A percentile compares a stretch with the other conserved stretches of the same genome.
These are phyloP conservation scores for Hesperia comma DNA, from an alignment of 2,888 invertebrate genomes.

Conservation along the genomic window DNA sequence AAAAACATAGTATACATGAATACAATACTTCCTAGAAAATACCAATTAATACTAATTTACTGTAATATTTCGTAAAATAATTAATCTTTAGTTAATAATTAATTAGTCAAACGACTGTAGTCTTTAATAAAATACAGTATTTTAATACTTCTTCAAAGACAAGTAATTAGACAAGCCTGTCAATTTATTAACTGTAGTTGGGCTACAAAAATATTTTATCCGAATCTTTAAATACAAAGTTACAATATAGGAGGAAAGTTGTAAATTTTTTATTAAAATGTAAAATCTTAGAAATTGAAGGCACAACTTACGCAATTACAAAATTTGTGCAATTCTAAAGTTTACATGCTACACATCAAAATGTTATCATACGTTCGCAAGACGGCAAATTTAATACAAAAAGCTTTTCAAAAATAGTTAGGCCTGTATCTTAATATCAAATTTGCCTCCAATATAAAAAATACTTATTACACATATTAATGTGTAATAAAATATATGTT, in stretches of 20 bases:
- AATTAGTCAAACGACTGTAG: too few species aligned
- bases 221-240: neutral
- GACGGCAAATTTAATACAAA: conserved; percentile 2
- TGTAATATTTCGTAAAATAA: too few species aligned
- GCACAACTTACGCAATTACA: neutral
- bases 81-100: too few species aligned
- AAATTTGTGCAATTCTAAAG: neutral
- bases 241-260: neutral
- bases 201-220: neutral
- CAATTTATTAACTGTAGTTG: neutral
- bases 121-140: too few species aligned
- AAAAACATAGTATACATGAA: too few species aligned
- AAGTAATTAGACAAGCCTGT: too few species aligned
- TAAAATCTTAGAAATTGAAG: conserved; percentile 1
- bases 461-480: neutral
- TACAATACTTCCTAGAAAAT: too few species aligned
- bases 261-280: neutral
- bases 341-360: neutral
- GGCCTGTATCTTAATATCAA: neutral
- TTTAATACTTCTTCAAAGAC: too few species aligned
- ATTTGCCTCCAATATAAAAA: neutral
- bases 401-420: neutral
- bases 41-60: too few species aligned
- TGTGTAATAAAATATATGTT: neutral
- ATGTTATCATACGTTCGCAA: neutral